Percentiles rank a stretch among this genome's conserved stretches.
These are phyloP conservation scores for Cygnus atratus DNA, from an alignment of 2,113 vertebrate genomes.

Conservation along the genomic window DNA sequence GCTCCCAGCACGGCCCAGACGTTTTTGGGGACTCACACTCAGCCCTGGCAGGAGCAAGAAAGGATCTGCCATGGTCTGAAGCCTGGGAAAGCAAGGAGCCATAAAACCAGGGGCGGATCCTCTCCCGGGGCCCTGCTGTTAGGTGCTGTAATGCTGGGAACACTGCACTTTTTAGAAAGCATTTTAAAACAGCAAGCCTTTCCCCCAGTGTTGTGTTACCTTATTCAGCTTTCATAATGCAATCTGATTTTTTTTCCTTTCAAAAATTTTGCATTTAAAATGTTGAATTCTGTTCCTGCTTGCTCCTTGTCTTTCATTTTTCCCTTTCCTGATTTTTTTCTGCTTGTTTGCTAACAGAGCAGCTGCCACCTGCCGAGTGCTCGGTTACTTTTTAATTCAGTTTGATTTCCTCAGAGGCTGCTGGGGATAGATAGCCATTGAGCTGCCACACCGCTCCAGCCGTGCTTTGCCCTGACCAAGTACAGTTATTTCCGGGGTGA, in stretches of 20 bases:
- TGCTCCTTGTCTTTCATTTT: background rate
- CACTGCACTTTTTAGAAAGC: background rate
- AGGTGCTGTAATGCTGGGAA: background rate
- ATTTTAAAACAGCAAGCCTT: background rate
- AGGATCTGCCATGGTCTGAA: background rate
- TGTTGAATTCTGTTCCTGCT: background rate
- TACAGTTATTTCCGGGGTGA: background rate
- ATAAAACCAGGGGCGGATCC: background rate
- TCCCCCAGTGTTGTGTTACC: background rate
- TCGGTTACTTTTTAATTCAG: background rate
- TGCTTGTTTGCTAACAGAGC: background rate
- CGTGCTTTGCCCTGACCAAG: background rate
- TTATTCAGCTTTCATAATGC: background rate
- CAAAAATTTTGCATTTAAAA: background rate
- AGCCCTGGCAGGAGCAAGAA: background rate
- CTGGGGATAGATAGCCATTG: background rate
- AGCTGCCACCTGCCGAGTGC: background rate
- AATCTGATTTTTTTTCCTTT: background rate
- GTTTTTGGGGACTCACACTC: fast-evolving
- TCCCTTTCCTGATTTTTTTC: background rate
- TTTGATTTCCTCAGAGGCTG: background rate
- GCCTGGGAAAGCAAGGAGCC: background rate
- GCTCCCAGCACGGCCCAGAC: fast-evolving
- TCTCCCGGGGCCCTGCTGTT: fast-evolving
- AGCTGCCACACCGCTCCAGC: background rate